Evolutionary conservation across 2,113 vertebrate genomes (phyloP), one percentile per base, ranked within the genome.

Genomic region (Mohoua ochrocephala): DNA sequence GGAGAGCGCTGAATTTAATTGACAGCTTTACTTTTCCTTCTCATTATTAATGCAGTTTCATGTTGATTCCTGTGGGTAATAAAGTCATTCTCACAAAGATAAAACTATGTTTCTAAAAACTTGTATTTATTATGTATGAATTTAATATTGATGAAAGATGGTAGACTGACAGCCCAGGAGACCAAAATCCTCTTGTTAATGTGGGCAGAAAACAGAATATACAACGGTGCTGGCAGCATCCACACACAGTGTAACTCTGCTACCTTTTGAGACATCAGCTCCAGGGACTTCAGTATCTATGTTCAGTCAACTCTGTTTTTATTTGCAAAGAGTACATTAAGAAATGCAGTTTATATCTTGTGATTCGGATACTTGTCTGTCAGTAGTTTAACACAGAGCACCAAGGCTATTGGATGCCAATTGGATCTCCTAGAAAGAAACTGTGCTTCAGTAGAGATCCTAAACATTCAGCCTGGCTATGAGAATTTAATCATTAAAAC

Each of bases 101-200:
- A 56, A 64, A 84, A 70, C 20, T 56, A 13, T 50, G 24, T 69
- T 77, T 88, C 60, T 59, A 33, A 80, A 85, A 90, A 22, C 6
- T 35, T 60, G 7, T 41, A 47, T 89, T 73, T 94, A 74, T 79
- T 91, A 82, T 79, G 37, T 85, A 83, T 91, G 65, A 91, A 89
- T 69, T 65, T 75, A 79, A 28, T 65, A 11, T 27, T 90, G 74
- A 60, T 94, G 93, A 49, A 94, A 83, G 73, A 63, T 53, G 20
- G 26, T 69, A 69, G 68, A 45, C 10, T 78, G 77, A 53, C 44
- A 73, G 44, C 91, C 39, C 56, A 35, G 77, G 87, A 91, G 91
- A 91, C 44, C 0, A 4, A 94, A 89, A 68, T 81, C 13, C 15
- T 92, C 30, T 59, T 70, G n/a, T 88, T 92, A 47, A 19, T 61